Percentiles rank a stretch among this genome's conserved stretches.
Conservation (phyloP, 2,888 invertebrate genomes). For the Caenorhabditis afra region DNA sequence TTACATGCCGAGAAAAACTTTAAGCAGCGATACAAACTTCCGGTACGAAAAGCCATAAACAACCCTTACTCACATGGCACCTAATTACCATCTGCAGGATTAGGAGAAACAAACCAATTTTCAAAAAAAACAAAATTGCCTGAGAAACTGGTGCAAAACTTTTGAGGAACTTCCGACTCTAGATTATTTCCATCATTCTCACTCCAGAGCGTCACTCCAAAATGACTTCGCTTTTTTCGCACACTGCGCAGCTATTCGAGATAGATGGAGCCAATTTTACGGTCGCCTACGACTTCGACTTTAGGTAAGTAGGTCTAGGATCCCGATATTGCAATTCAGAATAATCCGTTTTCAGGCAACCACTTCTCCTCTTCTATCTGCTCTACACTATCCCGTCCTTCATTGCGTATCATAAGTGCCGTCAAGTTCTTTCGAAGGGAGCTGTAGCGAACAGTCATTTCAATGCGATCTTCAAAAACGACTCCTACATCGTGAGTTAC, state of each 20-base stretch:
- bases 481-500: constrained; percentile 41
- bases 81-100: no score
- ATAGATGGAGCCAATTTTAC: not conserved
- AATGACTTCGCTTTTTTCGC: constrained; percentile 13
- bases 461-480: constrained; percentile 37
- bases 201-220: not conserved
- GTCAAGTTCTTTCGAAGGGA: constrained; percentile 11
- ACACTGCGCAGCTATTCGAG: not conserved
- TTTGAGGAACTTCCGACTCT: not conserved
- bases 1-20: no score
- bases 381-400: constrained; percentile 46
- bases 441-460: constrained; percentile 29
- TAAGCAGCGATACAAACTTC: no score
- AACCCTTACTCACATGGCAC: no score
- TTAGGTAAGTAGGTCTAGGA: not conserved
- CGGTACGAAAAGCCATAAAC: no score
- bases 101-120: no score
- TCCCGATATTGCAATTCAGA: no score
- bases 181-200: not conserved
- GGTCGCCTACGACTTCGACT: constrained; percentile 27
- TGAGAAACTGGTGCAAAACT: not conserved
- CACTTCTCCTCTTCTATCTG: constrained; percentile 28
- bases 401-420: constrained; percentile 38
- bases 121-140: no score
- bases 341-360: constrained; percentile 31